phyloP scores from a whole-genome alignment of 1,140 invertebrate species.

The Sinonovacula constricta region DNA sequence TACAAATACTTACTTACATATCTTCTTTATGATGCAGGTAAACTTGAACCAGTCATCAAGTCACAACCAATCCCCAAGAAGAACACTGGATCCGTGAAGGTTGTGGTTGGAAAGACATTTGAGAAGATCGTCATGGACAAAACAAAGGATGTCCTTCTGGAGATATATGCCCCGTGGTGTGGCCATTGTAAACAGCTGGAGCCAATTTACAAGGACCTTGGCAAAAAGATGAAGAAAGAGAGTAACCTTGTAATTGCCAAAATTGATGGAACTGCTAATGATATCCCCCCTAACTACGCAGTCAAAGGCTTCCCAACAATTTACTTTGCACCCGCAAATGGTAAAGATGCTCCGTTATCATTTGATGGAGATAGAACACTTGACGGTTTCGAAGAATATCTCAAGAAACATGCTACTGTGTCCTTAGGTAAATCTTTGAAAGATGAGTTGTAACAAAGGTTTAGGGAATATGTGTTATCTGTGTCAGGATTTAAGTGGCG shows the following conservation, averaged over 20 bases:
- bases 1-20: not conserved
- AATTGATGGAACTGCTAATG: constrained; percentile 99
- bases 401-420: constrained; percentile 93
- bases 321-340: constrained; percentile 94
- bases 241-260: constrained; percentile 94
- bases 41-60: constrained; percentile 94
- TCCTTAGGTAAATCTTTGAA: constrained; percentile 69
- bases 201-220: constrained; percentile 96
- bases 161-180: constrained; percentile 99
- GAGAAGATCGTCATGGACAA: constrained; percentile 94
- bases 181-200: constrained; percentile 98
- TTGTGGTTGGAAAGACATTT: constrained; percentile 98
- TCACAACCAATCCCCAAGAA: constrained; percentile 95
- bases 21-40: constrained; percentile 74
- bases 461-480: too few species aligned
- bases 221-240: constrained; percentile 90
- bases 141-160: constrained; percentile 94
- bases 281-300: constrained; percentile 92
- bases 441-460: constrained; percentile 74
- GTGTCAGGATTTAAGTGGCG: too few species aligned
- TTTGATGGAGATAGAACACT: constrained; percentile 95
- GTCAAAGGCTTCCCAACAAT: constrained; percentile 97
- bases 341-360: constrained; percentile 88
- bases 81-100: constrained; percentile 90
- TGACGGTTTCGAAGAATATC: constrained; percentile 97